These are phyloP conservation scores for Synergus gifuensis DNA, from an alignment of 2,888 invertebrate genomes.

Conservation along the genomic window DNA sequence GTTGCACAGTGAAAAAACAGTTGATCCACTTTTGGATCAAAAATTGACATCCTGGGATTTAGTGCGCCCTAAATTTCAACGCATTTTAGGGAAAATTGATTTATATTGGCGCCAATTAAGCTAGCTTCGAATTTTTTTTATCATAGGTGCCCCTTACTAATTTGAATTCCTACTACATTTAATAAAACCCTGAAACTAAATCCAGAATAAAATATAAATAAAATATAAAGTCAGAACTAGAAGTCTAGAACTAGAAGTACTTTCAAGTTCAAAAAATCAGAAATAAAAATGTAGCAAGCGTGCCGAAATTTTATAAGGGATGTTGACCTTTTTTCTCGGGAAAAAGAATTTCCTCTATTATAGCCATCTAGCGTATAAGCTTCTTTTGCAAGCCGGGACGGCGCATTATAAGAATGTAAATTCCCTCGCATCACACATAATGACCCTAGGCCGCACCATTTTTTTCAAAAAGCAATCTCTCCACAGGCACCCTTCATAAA, in stretches of 20 bases:
- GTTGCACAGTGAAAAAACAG: no score
- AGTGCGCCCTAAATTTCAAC: no score
- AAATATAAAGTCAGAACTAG: not conserved
- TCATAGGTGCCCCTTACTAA: not conserved
- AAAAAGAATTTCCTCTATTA: slow-evolving; percentile 17
- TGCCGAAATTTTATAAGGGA: slow-evolving; percentile 1
- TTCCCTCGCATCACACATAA: slow-evolving; percentile 54
- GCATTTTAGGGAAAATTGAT: no score
- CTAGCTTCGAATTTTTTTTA: not conserved
- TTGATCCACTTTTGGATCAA: no score
- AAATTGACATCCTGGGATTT: no score
- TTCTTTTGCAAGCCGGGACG: slow-evolving; percentile 21
- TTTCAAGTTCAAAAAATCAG: not conserved
- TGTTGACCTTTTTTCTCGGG: not conserved
- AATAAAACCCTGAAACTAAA: not conserved
- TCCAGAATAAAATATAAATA: not conserved
- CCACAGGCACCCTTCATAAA: slow-evolving; percentile 45
- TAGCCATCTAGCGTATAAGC: slow-evolving; percentile 10
- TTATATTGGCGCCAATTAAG: not conserved
- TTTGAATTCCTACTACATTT: not conserved
- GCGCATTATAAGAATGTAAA: slow-evolving; percentile 58
- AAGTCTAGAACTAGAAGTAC: no score
- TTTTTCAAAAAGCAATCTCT: slow-evolving; percentile 60
- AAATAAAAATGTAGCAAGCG: not conserved
- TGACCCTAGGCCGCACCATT: slow-evolving; percentile 57